Percentiles rank a stretch among this genome's conserved stretches.
Evolutionary conservation across 2,797 vertebrate genomes (phyloP).

Genomic region (Poeciliopsis presidionis): DNA sequence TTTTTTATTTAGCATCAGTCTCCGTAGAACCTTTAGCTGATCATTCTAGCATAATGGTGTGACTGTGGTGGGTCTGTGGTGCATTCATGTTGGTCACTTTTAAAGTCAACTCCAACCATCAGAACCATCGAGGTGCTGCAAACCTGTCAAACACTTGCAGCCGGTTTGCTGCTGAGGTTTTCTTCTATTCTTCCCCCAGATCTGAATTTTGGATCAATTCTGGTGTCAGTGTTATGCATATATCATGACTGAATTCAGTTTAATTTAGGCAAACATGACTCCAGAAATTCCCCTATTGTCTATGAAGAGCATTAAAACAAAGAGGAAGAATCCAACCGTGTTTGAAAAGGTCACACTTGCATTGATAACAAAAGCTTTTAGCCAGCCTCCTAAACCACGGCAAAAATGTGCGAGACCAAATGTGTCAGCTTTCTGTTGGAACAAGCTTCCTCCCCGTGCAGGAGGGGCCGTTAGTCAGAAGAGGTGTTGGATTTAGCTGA

Average conservation of each 20-base stretch:
- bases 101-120: background rate
- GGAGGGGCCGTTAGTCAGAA: background rate
- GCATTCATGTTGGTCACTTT: background rate
- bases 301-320: background rate
- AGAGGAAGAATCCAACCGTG: background rate
- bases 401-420: background rate
- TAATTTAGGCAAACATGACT: background rate
- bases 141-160: background rate
- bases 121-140: background rate
- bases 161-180: background rate
- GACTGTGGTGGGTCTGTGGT: background rate
- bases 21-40: background rate
- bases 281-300: background rate
- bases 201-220: background rate
- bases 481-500: slow-evolving; percentile 13
- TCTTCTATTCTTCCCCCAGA: background rate
- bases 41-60: background rate
- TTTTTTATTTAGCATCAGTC: background rate
- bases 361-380: background rate
- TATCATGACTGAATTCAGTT: background rate
- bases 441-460: background rate
- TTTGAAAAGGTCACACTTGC: background rate
- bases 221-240: background rate
- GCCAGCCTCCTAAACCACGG: background rate
- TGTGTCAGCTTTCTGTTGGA: background rate